Evolutionary conservation across 2,888 invertebrate species (phyloP).

Genomic region (Ctenicera cuprea): DNA sequence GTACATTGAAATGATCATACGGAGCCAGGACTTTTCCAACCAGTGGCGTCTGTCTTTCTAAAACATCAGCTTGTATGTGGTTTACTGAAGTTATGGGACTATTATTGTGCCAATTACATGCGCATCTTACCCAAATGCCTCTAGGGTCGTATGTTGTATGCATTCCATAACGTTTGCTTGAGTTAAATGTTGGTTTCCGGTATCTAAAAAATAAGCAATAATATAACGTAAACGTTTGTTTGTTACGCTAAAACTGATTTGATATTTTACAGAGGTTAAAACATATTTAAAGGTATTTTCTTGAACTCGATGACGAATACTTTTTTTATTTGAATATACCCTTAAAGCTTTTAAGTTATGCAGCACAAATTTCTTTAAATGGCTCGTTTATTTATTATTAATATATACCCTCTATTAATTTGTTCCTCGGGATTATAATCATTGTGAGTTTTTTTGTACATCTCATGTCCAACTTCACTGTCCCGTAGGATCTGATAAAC

Average conservation of each 20-base stretch:
- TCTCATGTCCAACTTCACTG: slow-evolving; percentile 69
- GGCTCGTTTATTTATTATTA: not conserved
- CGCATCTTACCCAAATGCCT: slow-evolving; percentile 73
- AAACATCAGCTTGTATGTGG: slow-evolving; percentile 71
- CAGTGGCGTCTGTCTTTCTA: slow-evolving; percentile 67
- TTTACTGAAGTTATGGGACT: slow-evolving; percentile 68
- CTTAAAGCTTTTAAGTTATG: too few relatives aligned
- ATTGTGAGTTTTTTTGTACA: slow-evolving; percentile 73
- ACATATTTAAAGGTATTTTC: too few relatives aligned
- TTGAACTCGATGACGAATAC: too few relatives aligned
- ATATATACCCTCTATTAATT: slow-evolving; percentile 66
- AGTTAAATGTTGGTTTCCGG: slow-evolving; percentile 70
- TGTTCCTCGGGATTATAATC: slow-evolving; percentile 72
- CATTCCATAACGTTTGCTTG: slow-evolving; percentile 72
- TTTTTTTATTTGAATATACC: too few relatives aligned
- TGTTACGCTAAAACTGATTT: not conserved
- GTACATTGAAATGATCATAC: slow-evolving; percentile 49
- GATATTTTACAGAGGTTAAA: too few relatives aligned
- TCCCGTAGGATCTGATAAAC: slow-evolving; percentile 68
- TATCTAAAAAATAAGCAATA: slow-evolving; percentile 63
- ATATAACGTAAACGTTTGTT: too few relatives aligned
- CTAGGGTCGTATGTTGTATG: slow-evolving; percentile 72
- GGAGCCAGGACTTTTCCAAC: slow-evolving; percentile 73
- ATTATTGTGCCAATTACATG: slow-evolving; percentile 68
- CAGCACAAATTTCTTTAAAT: too few relatives aligned